phyloP scores from a whole-genome alignment of 2,113 vertebrate genomes.

The Sinocyclocheilus grahami region DNA sequence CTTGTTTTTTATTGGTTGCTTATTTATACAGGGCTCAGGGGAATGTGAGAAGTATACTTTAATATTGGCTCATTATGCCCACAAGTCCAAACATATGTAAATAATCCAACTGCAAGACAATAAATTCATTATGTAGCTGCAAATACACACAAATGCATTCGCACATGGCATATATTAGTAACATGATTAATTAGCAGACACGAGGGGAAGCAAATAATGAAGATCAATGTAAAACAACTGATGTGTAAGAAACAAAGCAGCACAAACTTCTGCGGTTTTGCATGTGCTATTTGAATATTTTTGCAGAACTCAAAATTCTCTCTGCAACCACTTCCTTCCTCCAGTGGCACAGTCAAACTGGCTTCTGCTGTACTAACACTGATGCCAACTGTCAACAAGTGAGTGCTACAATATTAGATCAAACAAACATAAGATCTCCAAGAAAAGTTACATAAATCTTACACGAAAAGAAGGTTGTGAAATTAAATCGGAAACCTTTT shows the following conservation, averaged over 20 bases:
- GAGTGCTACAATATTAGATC: neutral
- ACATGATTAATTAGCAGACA: neutral
- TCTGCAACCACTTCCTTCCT: conserved; percentile 20
- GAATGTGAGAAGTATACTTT: neutral
- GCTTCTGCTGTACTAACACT: neutral
- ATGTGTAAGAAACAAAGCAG: neutral
- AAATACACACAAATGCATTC: neutral
- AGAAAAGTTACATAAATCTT: neutral
- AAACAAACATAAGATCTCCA: neutral
- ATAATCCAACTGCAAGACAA: neutral
- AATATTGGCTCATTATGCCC: neutral
- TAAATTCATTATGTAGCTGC: neutral
- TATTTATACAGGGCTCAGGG: neutral
- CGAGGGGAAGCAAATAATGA: neutral
- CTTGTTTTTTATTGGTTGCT: neutral
- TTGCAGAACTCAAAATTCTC: conserved; percentile 14
- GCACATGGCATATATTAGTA: neutral
- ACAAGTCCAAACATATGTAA: neutral
- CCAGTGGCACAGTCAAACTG: neutral
- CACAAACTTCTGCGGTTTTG: neutral
- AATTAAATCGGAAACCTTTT: neutral
- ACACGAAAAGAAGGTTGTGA: neutral
- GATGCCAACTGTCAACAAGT: neutral
- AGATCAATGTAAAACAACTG: neutral
- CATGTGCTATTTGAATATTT: neutral